Evolutionary conservation across 2,797 vertebrate species (phyloP).

Genomic region (Poliocrania exsul): DNA sequence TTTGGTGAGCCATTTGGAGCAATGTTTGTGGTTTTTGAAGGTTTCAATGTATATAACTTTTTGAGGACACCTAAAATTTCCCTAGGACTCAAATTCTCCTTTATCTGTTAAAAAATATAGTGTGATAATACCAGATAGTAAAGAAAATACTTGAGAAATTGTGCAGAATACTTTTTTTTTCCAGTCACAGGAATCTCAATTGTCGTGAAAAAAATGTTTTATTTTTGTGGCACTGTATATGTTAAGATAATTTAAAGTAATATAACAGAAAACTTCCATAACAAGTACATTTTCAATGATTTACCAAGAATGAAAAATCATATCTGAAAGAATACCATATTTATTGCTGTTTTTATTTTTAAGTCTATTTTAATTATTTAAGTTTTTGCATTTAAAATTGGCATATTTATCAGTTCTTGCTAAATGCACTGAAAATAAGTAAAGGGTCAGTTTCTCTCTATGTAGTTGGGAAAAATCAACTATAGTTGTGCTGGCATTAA

Average conservation of each 20-base stretch:
- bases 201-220: slow-evolving; percentile 79
- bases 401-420: slow-evolving; percentile 69
- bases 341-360: slow-evolving; percentile 71
- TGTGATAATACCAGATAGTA: slow-evolving; percentile 75
- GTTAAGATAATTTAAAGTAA: slow-evolving; percentile 82
- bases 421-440: slow-evolving; percentile 72
- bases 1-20: slow-evolving; percentile 84
- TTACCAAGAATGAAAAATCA: slow-evolving; percentile 71
- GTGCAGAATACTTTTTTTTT: slow-evolving; percentile 72
- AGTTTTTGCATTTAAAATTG: slow-evolving; percentile 66
- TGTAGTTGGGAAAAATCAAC: slow-evolving; percentile 52
- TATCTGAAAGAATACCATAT: slow-evolving; percentile 71
- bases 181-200: slow-evolving; percentile 78
- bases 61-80: slow-evolving; percentile 80
- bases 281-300: slow-evolving; percentile 66
- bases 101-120: slow-evolving; percentile 83
- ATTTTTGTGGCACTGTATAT: slow-evolving; percentile 86
- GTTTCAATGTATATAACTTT: slow-evolving; percentile 91
- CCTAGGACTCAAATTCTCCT: slow-evolving; percentile 81
- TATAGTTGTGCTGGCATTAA: slow-evolving; percentile 47
- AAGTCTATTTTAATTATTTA: slow-evolving; percentile 73
- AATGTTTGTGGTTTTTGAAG: slow-evolving; percentile 87
- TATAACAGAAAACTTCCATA: slow-evolving; percentile 77
- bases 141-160: slow-evolving; percentile 75
- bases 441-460: slow-evolving; percentile 69